These are phyloP conservation scores for Poecilia latipinna DNA, from an alignment of 2,113 vertebrate genomes.

Conservation along the genomic window DNA sequence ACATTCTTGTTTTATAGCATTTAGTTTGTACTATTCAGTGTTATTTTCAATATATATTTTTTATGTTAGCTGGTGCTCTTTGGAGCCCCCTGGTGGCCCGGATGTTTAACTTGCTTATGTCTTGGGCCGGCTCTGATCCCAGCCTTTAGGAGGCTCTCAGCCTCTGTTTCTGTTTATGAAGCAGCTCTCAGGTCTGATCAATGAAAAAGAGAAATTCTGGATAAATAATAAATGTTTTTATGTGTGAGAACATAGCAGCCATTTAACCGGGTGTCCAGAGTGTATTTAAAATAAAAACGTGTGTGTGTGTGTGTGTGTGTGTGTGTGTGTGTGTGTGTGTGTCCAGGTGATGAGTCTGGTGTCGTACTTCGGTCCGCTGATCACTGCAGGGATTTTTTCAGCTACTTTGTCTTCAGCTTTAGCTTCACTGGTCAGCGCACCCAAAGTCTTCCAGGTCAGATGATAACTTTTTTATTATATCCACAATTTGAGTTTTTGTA, in stretches of 20 bases:
- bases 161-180: no score
- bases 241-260: no score
- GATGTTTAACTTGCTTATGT: no score
- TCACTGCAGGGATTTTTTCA: conserved; percentile 95
- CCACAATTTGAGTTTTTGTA: background rate
- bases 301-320: background rate
- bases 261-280: no score
- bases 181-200: background rate
- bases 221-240: background rate
- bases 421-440: conserved; percentile 95
- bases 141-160: no score
- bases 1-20: no score
- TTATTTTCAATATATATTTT: no score
- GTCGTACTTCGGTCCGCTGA: conserved; percentile 92
- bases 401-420: conserved; percentile 95
- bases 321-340: background rate
- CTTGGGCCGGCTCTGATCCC: no score
- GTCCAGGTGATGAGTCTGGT: conserved; percentile 94
- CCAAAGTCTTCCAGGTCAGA: conserved; percentile 94
- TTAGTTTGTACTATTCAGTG: no score
- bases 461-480: background rate
- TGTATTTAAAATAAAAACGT: background rate
- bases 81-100: no score
- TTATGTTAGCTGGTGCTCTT: no score
- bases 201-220: background rate